Conservation (phyloP, 2,888 invertebrate species). For the Endotricha flammealis region DNA sequence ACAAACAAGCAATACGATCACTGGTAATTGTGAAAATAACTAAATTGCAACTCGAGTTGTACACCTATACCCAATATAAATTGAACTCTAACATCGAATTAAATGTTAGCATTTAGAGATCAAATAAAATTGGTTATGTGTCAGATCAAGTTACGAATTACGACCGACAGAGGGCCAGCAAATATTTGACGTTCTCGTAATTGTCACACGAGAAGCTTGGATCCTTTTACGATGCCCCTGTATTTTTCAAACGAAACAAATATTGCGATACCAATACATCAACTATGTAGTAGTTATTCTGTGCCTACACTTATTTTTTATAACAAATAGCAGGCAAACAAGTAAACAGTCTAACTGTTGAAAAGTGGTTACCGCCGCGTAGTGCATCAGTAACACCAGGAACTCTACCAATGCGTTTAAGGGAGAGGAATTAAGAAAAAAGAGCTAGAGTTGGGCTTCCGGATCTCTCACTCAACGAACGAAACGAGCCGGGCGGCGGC, state of each 20-base stretch:
- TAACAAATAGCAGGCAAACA: no score
- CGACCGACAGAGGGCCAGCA: constrained; percentile 66
- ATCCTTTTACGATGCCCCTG: constrained; percentile 38
- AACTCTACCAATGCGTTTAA: no score
- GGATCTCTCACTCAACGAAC: no score
- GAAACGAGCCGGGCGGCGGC: no score
- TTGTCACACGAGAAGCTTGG: constrained; percentile 61
- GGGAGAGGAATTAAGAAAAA: no score
- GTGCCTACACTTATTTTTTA: no score
- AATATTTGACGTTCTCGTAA: constrained; percentile 69
- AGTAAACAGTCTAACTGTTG: no score
- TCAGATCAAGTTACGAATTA: constrained; percentile 63
- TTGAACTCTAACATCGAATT: no score
- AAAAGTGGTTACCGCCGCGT: no score
- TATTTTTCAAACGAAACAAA: constrained; percentile 7
- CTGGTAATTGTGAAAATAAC: constrained; percentile 52
- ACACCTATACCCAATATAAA: constrained; percentile 23
- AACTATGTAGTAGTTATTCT: no score
- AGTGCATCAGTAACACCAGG: no score
- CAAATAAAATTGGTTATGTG: constrained; percentile 19
- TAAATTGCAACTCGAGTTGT: constrained; percentile 49
- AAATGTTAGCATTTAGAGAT: constrained; percentile 14
- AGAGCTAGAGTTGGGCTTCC: no score
- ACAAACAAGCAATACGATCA: constrained; percentile 68
- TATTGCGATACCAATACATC: background rate